phyloP scores from a whole-genome alignment of 2,113 vertebrate genomes.

The Notarius lentiginosus region DNA sequence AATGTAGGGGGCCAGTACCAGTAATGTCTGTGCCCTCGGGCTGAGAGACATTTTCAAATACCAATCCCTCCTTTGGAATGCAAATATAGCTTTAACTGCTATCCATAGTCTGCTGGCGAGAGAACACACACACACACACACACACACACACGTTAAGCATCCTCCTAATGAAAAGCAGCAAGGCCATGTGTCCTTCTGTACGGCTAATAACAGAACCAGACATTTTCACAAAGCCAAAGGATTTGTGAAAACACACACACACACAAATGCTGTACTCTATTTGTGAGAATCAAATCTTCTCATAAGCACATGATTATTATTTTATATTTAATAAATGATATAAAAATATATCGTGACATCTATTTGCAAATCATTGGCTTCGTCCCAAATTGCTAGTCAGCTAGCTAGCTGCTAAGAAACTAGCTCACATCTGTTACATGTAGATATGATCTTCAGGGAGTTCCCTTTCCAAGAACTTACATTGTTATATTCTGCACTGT shows the following conservation, averaged over 20 bases:
- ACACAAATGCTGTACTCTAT: not conserved
- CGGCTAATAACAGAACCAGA: slow-evolving; percentile 25
- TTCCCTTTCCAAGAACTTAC: not conserved
- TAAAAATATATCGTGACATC: not conserved
- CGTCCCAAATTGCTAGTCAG: not conserved
- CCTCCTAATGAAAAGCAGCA: slow-evolving; percentile 32
- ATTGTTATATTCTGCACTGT: not conserved
- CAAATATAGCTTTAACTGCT: slow-evolving; percentile 32
- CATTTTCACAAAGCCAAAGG: not conserved
- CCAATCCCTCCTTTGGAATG: slow-evolving; percentile 41
- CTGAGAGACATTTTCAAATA: slow-evolving; percentile 39
- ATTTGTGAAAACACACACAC: not conserved
- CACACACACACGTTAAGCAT: slow-evolving; percentile 39
- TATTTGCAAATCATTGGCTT: not conserved
- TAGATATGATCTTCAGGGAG: not conserved
- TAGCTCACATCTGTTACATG: not conserved
- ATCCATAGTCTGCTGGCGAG: slow-evolving; percentile 27
- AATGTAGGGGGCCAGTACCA: slow-evolving; percentile 35
- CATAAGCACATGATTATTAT: not conserved
- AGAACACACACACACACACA: slow-evolving; percentile 42
- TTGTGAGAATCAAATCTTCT: not conserved
- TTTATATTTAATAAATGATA: not conserved
- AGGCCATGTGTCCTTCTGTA: slow-evolving; percentile 35
- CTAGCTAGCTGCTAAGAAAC: not conserved
- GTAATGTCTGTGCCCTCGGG: slow-evolving; percentile 43